Percentiles rank a stretch among this genome's conserved stretches.
Evolutionary conservation across 2,797 vertebrate species (phyloP).

Genomic region (Crenuchus spilurus): DNA sequence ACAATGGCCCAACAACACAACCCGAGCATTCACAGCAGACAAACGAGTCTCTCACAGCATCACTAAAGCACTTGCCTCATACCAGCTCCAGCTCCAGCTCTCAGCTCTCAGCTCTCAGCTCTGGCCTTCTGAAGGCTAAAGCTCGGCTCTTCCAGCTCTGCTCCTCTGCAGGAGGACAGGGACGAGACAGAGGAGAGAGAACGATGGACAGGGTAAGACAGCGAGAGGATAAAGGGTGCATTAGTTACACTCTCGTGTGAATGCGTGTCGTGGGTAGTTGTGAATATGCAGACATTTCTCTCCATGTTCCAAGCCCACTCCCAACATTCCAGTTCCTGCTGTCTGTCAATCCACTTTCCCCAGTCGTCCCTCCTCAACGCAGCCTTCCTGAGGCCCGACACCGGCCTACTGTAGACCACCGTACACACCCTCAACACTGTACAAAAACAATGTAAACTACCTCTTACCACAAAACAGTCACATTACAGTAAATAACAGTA

Average conservation of each 20-base stretch:
- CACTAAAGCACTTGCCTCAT: conserved; percentile 79
- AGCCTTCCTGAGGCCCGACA: conserved; percentile 22
- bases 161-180: conserved; percentile 45
- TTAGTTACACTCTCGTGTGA: conserved; percentile 62
- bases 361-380: conserved; percentile 26
- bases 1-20: conserved; percentile 50
- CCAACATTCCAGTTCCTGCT: conserved; percentile 67
- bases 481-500: too few species aligned
- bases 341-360: conserved; percentile 25
- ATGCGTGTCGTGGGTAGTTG: conserved; percentile 71
- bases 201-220: conserved; percentile 48
- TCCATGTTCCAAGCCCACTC: conserved; percentile 73
- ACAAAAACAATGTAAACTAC: not conserved
- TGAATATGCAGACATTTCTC: conserved; percentile 78
- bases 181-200: conserved; percentile 33
- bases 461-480: too few species aligned
- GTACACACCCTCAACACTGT: not conserved
- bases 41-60: conserved; percentile 48
- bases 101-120: too few species aligned
- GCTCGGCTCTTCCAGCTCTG: conserved; percentile 36
- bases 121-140: conserved; percentile 47
- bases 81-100: conserved; percentile 78
- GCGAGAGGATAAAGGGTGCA: conserved; percentile 65
- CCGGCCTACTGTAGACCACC: not conserved
- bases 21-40: conserved; percentile 49